phyloP scores from a whole-genome alignment of 2,797 vertebrate species.

The Schizothorax lantsangensis region DNA sequence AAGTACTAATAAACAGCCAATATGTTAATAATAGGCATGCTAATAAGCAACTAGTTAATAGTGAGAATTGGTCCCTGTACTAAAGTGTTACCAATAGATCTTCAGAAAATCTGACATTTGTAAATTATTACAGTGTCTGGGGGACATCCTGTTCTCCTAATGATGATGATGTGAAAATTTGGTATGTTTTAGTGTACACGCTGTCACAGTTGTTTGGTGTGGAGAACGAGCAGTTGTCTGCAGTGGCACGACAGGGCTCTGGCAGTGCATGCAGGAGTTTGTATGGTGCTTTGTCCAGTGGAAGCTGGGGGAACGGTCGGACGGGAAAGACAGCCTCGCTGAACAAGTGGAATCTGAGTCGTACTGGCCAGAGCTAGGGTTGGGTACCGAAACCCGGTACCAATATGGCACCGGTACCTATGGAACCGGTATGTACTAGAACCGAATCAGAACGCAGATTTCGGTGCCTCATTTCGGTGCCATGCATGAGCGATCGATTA shows the following conservation, averaged over 20 bases:
- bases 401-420: too few species aligned
- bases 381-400: too few species aligned
- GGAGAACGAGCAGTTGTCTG: conserved; percentile 89
- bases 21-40: too few species aligned
- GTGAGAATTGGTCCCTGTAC: too few species aligned
- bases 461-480: too few species aligned
- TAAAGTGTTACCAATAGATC: too few species aligned
- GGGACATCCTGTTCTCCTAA: neutral
- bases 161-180: neutral
- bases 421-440: too few species aligned
- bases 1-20: too few species aligned
- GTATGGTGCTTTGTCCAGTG: conserved; percentile 93
- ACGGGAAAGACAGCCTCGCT: conserved; percentile 92
- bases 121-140: neutral
- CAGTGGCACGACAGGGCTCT: conserved; percentile 90
- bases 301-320: conserved; percentile 83
- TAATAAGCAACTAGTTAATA: too few species aligned
- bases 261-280: conserved; percentile 95
- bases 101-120: too few species aligned
- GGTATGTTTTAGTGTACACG: conserved; percentile 58
- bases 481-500: too few species aligned
- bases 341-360: conserved; percentile 88
- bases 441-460: too few species aligned
- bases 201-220: conserved; percentile 86
- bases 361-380: conserved; percentile 94